Base-by-base conservation (phyloP, 2,888 invertebrate species). In the Drosophila affinis region DNA sequence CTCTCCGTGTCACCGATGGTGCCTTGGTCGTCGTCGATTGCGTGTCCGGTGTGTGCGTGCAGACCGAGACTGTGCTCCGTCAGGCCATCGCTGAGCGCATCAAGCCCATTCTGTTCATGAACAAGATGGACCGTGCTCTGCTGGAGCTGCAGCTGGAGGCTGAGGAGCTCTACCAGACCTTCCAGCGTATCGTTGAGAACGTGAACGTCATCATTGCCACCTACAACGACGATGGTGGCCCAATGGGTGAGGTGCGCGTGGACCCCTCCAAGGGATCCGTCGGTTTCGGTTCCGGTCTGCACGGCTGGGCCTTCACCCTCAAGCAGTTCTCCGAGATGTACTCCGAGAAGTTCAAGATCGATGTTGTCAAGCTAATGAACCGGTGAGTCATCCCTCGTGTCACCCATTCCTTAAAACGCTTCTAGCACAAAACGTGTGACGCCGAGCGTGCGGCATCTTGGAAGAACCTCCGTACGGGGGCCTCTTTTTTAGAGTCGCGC, bases 271-370 rank as follows among this genome's bases (percentile, higher is more conserved):
- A 97, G 93, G 99, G 99, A 87, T 99, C 98, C 75, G 99, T 99
- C 75, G 99, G 99, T 91, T 99, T 99, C 93, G 99, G 99, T 75
- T 99, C 99, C 29, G 99, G 99, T 90, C 97, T 99, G 76, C 99
- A 99, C 93, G 99, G 99, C 78, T 99, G 99, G 99, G 99, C 99
- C 57, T 99, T 99, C 93, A 99, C 99, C 76, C 95, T 99, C 81
- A 99, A 99, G 94, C 99, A 99, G 94, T 99, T 99, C 94, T 94
- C 99, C 54, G 99, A 99, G 93, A 98, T 99, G 97, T 99, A 99
- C 92, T 96, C 98, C 39, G 97, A 97, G 92, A 99, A 99, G 93
- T 99, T 99, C 95, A 98, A 98, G 94, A 98, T 99, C 81, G 98
- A 99, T 93, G 96, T 96, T 57, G 96, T 96, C 83, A 99, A 99